Conservation (phyloP, 2,113 vertebrate species). For the Carollia perspicillata region DNA sequence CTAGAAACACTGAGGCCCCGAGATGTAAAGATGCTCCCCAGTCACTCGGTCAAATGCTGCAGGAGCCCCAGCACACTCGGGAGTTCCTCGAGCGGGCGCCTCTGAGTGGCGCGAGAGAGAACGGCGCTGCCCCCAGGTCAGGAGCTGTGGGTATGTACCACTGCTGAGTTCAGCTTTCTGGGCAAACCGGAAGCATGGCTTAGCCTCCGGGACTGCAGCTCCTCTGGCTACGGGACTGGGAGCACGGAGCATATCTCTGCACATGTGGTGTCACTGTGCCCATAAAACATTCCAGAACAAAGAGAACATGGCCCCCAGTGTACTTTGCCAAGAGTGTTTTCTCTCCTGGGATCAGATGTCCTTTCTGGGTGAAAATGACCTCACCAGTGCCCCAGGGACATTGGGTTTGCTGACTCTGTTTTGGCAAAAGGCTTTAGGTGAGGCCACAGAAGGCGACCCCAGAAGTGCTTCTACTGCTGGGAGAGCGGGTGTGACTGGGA, state of each 20-base stretch:
- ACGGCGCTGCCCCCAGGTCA: background rate
- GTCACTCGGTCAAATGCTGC: background rate
- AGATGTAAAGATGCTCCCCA: background rate
- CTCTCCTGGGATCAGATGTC: background rate
- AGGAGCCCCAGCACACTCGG: background rate
- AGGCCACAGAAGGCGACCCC: background rate
- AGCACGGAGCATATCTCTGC: background rate
- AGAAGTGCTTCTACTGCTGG: background rate
- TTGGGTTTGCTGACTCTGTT: background rate
- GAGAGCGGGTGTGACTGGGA: too few relatives aligned
- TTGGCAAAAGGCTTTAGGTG: background rate
- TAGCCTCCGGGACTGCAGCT: background rate
- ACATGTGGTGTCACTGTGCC: background rate
- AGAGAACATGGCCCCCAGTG: background rate
- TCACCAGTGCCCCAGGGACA: background rate
- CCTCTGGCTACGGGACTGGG: background rate
- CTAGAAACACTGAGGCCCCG: background rate
- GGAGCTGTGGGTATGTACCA: too few relatives aligned
- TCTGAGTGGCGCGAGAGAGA: background rate
- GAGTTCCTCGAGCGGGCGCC: accelerated
- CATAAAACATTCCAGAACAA: background rate
- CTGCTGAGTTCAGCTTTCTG: background rate
- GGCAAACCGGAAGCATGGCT: background rate
- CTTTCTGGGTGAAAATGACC: background rate
- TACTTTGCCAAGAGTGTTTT: background rate